Evolutionary conservation across 2,888 invertebrate genomes (phyloP), one percentile per base, ranked within the genome.

Genomic region (Timema podura): DNA sequence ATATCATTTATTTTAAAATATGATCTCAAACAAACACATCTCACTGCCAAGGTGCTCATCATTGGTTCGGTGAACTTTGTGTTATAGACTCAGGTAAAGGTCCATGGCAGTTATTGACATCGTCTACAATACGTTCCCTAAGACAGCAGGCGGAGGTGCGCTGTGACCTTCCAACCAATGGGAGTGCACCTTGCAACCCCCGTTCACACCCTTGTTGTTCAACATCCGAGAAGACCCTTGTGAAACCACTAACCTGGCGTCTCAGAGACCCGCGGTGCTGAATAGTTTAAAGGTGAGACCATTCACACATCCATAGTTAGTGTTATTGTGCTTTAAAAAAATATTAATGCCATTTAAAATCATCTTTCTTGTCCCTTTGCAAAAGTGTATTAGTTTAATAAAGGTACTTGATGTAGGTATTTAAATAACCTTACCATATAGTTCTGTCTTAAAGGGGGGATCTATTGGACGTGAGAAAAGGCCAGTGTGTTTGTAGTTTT

Each of bases 231-330:
- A 78, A 7, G 82, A 82, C 74, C 82, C 82, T 5, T 82, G 82
- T 74, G 82, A 82, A 74, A 75, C 75, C 73, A 77, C 80, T 30
- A 86, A 86, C 76, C 77, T 86, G 46, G 84, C 84, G 0, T 74
- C 77, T 0, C 73, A 75, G 6, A 74, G 81, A 13, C 83, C 83
- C 0, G 72, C 80, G 30, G 78, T 85, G 6, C 74, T 84, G 1
- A 74, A 76, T 1, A 79, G 79, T 46, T 76, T 89, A 64, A 82
- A 85, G 73, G 76, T 48, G 7, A 67, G 15, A 44, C n/a, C 30
- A n/a, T n/a, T n/a, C n/a, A n/a, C n/a, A n/a, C n/a, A n/a, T n/a
- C n/a, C n/a, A n/a, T n/a, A n/a, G n/a, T n/a, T n/a, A n/a, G n/a
- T n/a, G n/a, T n/a, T n/a, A n/a, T n/a, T n/a, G n/a, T n/a, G n/a